A percentile compares a stretch with the other conserved stretches of the same genome.
phyloP scores from a whole-genome alignment of 2,888 invertebrate genomes.

The Conops quadrifasciatus region DNA sequence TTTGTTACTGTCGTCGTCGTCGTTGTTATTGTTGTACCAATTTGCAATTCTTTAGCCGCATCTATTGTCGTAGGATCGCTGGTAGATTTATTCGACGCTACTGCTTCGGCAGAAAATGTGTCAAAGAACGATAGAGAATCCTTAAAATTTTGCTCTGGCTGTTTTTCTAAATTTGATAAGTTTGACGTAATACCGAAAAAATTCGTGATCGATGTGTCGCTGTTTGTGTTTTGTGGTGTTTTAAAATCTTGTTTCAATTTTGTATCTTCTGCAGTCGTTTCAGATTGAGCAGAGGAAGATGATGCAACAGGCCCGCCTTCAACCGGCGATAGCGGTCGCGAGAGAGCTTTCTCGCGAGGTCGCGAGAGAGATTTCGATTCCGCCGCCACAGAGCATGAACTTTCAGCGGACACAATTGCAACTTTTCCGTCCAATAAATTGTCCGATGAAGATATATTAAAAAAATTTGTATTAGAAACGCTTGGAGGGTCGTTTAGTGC shows the following conservation, averaged over 20 bases:
- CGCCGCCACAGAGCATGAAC: not conserved
- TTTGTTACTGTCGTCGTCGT: constrained; percentile 30
- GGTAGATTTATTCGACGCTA: too few species aligned
- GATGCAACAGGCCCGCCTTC: constrained; percentile 12
- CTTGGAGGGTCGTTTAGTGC: not conserved
- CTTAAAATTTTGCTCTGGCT: constrained; percentile 39
- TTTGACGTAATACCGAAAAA: constrained; percentile 47
- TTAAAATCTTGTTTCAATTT: constrained; percentile 31
- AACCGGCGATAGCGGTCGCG: constrained; percentile 18
- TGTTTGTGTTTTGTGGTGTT: constrained; percentile 27
- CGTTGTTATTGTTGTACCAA: constrained; percentile 24
- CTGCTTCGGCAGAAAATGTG: constrained; percentile 44
- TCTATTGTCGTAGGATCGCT: constrained; percentile 38
- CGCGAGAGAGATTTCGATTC: constrained; percentile 33
- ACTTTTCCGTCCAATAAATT: constrained; percentile 12
- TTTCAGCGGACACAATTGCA: not conserved
- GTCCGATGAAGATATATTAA: not conserved
- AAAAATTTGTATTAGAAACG: not conserved
- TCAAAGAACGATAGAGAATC: constrained; percentile 54
- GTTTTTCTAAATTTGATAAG: constrained; percentile 14
- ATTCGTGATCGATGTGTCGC: constrained; percentile 43
- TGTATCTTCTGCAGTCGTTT: not conserved
- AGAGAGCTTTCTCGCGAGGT: constrained; percentile 32
- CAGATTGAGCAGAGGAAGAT: constrained; percentile 22
- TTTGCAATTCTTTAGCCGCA: too few species aligned